Evolutionary conservation across 1,140 invertebrate genomes (phyloP).

Genomic region (Neodiprion fabricii): DNA sequence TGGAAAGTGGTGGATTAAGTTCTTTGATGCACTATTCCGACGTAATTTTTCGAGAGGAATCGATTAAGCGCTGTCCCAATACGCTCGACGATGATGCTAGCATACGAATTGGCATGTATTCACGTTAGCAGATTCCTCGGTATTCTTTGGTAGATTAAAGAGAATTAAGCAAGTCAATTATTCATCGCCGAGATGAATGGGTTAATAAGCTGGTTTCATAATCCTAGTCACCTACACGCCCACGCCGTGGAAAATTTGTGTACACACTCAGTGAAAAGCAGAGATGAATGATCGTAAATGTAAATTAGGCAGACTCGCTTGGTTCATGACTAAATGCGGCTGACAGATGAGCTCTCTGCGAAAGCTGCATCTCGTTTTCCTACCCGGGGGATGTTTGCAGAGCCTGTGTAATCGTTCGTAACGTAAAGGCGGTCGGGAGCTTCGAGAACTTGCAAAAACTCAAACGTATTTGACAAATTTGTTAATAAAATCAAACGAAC

Average conservation of each 20-base stretch:
- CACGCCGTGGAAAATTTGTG: not conserved
- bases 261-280: slow-evolving; percentile 8
- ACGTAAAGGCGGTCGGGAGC: no score
- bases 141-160: not conserved
- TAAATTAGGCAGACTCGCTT: slow-evolving; percentile 34
- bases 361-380: not conserved
- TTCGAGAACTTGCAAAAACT: no score
- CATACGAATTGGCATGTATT: no score
- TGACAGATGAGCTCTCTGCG: not conserved
- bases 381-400: not conserved
- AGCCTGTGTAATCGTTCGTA: not conserved
- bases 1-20: no score
- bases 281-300: slow-evolving; percentile 48
- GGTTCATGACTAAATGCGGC: not conserved
- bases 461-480: no score
- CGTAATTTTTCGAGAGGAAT: no score
- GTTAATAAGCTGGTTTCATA: slow-evolving; percentile 43
- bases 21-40: no score
- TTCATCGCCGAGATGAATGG: slow-evolving; percentile 44
- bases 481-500: no score
- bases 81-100: no score
- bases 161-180: slow-evolving; percentile 36
- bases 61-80: no score
- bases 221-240: slow-evolving; percentile 20
- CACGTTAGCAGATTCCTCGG: not conserved